Conservation (phyloP, 1,140 invertebrate species). For the Acarapis woodi region DNA sequence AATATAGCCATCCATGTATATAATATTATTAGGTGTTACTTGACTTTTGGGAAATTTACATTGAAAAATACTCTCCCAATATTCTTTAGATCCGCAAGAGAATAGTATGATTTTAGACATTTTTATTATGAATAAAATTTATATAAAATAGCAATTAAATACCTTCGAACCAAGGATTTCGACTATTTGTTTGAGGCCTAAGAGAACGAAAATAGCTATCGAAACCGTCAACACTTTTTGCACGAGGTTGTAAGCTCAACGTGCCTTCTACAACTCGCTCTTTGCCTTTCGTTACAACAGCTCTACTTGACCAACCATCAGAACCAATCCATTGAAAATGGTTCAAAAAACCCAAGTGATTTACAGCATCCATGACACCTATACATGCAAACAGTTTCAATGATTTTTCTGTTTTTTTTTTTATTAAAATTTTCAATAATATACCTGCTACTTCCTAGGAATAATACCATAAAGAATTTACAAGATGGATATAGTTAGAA, state of each 20-base stretch:
- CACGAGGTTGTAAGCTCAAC: constrained; percentile 60
- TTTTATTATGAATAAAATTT: no score
- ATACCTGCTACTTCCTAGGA: no score
- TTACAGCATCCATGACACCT: constrained; percentile 68
- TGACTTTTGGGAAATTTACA: constrained; percentile 29
- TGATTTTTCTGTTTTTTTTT: no score
- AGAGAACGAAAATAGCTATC: constrained; percentile 58
- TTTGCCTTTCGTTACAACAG: constrained; percentile 57
- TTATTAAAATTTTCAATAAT: no score
- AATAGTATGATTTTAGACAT: no score
- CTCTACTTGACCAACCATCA: constrained; percentile 26
- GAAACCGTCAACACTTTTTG: constrained; percentile 54
- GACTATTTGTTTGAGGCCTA: constrained; percentile 49
- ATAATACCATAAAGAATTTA: no score
- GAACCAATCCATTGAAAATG: constrained; percentile 54
- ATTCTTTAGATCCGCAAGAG: no score
- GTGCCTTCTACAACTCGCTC: constrained; percentile 41
- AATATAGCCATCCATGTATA: no score
- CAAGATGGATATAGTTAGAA: no score
- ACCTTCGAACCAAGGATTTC: constrained; percentile 87
- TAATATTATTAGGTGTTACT: constrained; percentile 34
- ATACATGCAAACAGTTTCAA: no score
- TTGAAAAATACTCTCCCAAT: constrained; percentile 70
- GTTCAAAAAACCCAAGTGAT: constrained; percentile 53
- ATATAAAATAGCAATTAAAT: no score